These are phyloP conservation scores for Diplazon laetatorius DNA, from an alignment of 2,888 invertebrate genomes.

Conservation along the genomic window DNA sequence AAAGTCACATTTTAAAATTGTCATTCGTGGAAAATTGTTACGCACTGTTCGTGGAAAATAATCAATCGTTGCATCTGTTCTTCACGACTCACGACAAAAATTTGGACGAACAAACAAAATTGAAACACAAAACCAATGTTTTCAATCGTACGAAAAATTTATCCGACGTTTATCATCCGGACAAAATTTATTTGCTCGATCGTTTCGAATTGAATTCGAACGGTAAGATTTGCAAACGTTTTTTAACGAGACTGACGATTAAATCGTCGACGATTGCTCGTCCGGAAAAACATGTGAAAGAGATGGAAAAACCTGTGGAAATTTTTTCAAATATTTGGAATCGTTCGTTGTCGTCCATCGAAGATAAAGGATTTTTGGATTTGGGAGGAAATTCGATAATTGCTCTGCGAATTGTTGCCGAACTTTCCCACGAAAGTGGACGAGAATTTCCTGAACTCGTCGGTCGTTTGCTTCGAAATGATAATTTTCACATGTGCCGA, in stretches of 20 bases:
- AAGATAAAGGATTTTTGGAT: slow-evolving; percentile 84
- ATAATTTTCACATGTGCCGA: slow-evolving; percentile 80
- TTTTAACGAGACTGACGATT: slow-evolving; percentile 77
- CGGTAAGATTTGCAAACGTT: slow-evolving; percentile 87
- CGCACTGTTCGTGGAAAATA: slow-evolving; percentile 84
- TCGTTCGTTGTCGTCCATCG: slow-evolving; percentile 67
- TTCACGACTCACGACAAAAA: slow-evolving; percentile 78
- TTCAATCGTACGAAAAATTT: slow-evolving; percentile 82
- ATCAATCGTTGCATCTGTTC: slow-evolving; percentile 80
- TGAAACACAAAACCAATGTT: slow-evolving; percentile 71
- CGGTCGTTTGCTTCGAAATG: slow-evolving; percentile 84
- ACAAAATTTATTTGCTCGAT: slow-evolving; percentile 85
- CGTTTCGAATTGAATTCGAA: slow-evolving; percentile 86
- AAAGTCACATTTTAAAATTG: slow-evolving; percentile 83
- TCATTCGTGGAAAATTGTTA: slow-evolving; percentile 83
- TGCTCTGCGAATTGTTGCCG: slow-evolving; percentile 86
- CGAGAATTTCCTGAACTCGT: slow-evolving; percentile 84
- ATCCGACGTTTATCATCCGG: slow-evolving; percentile 85
- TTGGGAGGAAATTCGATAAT: slow-evolving; percentile 89
- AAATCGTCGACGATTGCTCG: slow-evolving; percentile 78
- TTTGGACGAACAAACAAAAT: slow-evolving; percentile 72
- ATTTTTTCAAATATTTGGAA: slow-evolving; percentile 70
- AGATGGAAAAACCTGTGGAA: slow-evolving; percentile 60
- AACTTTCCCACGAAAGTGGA: slow-evolving; percentile 83
- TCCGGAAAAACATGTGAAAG: slow-evolving; percentile 54